Percentiles rank a stretch among this genome's conserved stretches.
These are phyloP conservation scores for Nymphalis c-album DNA, from an alignment of 2,888 invertebrate species.

Conservation along the genomic window DNA sequence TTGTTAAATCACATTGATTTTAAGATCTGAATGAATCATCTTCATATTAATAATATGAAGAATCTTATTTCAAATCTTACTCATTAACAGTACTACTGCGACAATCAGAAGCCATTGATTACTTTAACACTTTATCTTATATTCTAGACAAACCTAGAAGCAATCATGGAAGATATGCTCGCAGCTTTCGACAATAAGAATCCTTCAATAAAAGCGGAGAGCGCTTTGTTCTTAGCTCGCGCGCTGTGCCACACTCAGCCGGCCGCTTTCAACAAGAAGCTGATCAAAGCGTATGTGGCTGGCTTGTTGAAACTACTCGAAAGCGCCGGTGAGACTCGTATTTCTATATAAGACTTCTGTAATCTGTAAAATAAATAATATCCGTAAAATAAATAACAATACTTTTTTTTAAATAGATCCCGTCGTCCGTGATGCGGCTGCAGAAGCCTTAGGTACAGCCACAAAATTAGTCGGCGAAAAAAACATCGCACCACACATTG, in stretches of 20 bases:
- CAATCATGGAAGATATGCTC: constrained; percentile 91
- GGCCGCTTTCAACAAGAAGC: constrained; percentile 91
- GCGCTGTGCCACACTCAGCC: constrained; percentile 92
- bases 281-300: constrained; percentile 90
- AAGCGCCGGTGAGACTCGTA: constrained; percentile 83
- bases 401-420: constrained; percentile 83
- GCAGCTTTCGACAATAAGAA: constrained; percentile 95
- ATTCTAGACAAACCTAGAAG: constrained; percentile 88
- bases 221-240: constrained; percentile 90
- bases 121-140: not conserved
- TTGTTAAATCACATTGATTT: too few relatives aligned
- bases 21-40: too few relatives aligned
- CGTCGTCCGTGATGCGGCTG: constrained; percentile 94
- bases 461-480: constrained; percentile 97
- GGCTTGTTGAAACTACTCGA: constrained; percentile 89
- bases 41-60: too few relatives aligned
- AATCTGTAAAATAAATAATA: too few relatives aligned
- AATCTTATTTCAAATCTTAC: too few relatives aligned
- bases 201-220: constrained; percentile 93
- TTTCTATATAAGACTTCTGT: too few relatives aligned
- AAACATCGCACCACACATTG: constrained; percentile 90
- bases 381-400: too few relatives aligned
- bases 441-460: constrained; percentile 95
- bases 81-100: too few relatives aligned
- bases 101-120: not conserved